Evolutionary conservation across 2,888 invertebrate species (phyloP).

Genomic region (Cantharis lateralis): DNA sequence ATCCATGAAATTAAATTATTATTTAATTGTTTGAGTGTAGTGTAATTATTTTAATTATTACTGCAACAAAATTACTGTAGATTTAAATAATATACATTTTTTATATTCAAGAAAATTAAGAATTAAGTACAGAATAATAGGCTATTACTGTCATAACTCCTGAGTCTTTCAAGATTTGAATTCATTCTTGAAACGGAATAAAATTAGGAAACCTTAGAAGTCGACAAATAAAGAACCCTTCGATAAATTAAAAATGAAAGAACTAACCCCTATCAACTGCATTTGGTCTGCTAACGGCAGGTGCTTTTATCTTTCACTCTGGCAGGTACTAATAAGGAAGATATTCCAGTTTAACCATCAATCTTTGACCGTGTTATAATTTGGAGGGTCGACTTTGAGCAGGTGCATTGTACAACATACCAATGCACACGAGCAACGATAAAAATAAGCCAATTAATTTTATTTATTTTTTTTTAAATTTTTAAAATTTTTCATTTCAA

Average conservation of each 20-base stretch:
- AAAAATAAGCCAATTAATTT: not conserved
- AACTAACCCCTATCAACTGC: not conserved
- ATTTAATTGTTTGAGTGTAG: not conserved
- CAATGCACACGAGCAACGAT: not conserved
- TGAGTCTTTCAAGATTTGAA: not conserved
- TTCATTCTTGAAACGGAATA: not conserved
- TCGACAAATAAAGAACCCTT: not conserved
- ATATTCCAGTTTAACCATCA: not conserved
- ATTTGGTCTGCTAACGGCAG: not conserved
- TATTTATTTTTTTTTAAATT: not conserved
- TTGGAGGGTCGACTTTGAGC: not conserved
- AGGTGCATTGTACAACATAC: not conserved
- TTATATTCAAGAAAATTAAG: not conserved
- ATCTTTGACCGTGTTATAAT: not conserved
- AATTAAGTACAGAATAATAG: not conserved
- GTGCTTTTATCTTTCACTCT: not conserved
- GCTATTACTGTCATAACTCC: not conserved
- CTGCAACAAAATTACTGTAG: not conserved
- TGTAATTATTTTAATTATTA: not conserved
- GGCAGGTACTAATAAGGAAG: constrained; percentile 1
- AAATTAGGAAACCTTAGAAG: not conserved
- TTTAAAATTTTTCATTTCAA: not conserved
- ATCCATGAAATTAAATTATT: not conserved
- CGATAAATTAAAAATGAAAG: not conserved
- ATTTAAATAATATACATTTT: not conserved